Percentiles rank a stretch among this genome's conserved stretches.
phyloP scores from a whole-genome alignment of 2,888 invertebrate genomes.

The Ophioninae sp. region DNA sequence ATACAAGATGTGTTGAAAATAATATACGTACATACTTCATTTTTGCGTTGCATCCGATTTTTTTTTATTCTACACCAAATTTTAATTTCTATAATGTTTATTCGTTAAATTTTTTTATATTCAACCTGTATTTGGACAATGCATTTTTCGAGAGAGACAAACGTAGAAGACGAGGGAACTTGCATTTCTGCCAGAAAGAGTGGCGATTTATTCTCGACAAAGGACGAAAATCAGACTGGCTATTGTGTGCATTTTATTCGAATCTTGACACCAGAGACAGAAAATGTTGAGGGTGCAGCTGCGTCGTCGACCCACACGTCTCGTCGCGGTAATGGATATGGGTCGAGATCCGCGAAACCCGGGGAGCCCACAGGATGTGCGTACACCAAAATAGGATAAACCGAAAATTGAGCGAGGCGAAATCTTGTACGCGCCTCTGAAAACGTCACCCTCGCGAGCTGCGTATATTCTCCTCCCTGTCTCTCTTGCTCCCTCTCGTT shows the following conservation, averaged over 20 bases:
- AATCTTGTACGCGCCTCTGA: slow-evolving; percentile 44
- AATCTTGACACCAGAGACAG: slow-evolving; percentile 66
- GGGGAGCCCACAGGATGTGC: slow-evolving; percentile 53
- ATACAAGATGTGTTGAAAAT: background rate
- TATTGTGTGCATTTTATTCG: slow-evolving; percentile 71
- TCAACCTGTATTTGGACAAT: too few species aligned
- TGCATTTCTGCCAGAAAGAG: slow-evolving; percentile 37
- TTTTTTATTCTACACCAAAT: too few species aligned
- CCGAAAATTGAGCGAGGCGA: slow-evolving; percentile 55
- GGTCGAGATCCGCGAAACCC: slow-evolving; percentile 65
- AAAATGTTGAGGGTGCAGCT: slow-evolving; percentile 66
- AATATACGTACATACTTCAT: background rate
- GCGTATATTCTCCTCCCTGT: background rate
- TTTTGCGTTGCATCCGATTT: too few species aligned
- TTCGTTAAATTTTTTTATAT: too few species aligned
- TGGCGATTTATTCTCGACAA: slow-evolving; percentile 60
- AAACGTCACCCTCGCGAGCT: slow-evolving; percentile 30
- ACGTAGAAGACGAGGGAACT: background rate
- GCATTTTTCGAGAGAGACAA: background rate
- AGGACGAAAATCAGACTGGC: slow-evolving; percentile 70
- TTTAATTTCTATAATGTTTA: too few species aligned
- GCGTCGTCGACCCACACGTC: slow-evolving; percentile 70
- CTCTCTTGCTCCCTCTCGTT: background rate
- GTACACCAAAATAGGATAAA: slow-evolving; percentile 37
- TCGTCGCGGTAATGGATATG: slow-evolving; percentile 68